phyloP scores from a whole-genome alignment of 2,113 vertebrate species.

The Pseudopodoces humilis region DNA sequence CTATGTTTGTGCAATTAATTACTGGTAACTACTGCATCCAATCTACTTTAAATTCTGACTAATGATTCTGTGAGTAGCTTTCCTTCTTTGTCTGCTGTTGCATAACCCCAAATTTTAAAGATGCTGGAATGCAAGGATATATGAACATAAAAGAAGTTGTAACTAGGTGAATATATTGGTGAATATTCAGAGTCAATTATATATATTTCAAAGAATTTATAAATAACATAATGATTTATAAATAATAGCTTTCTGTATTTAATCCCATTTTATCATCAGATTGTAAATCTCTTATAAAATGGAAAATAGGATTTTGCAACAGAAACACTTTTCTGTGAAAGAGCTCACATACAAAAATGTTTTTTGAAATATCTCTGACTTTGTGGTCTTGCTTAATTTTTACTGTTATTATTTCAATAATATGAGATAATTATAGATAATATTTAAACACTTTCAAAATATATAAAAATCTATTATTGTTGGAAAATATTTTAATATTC shows the following conservation, averaged over 20 bases:
- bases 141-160: background rate
- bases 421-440: background rate
- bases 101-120: background rate
- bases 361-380: background rate
- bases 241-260: background rate
- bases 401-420: background rate
- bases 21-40: background rate
- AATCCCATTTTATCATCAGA: background rate
- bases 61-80: background rate
- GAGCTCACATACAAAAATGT: background rate
- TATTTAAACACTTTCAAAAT: background rate
- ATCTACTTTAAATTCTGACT: background rate
- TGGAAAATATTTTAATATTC: background rate
- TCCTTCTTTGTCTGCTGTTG: background rate
- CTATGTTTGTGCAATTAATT: background rate
- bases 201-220: background rate
- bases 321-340: background rate
- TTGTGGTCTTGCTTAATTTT: background rate
- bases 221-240: background rate
- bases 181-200: background rate
- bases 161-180: background rate
- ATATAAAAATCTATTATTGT: background rate
- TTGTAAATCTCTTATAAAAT: background rate
- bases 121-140: background rate
- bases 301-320: background rate